Conservation (phyloP, 2,797 vertebrate genomes). For the Ptychobarbus kaznakovi region DNA sequence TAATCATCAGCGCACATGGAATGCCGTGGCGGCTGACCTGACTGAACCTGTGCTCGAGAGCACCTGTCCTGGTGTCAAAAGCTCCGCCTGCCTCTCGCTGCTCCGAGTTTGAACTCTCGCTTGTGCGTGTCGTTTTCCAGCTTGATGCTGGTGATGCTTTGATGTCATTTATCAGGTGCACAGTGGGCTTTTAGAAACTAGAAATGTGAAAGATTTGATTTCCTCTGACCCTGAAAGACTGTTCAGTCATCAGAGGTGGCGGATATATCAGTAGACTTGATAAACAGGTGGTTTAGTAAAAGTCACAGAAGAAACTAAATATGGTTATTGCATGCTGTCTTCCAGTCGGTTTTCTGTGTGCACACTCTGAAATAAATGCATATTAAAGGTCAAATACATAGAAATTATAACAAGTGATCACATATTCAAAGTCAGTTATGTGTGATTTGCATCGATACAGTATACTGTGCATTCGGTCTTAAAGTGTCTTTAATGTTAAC, state of each 20-base stretch:
- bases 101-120: constrained; percentile 32
- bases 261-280: constrained; percentile 22
- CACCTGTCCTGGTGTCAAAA: constrained; percentile 34
- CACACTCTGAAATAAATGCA: neutral
- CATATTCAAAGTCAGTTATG: neutral
- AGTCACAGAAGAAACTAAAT: neutral
- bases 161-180: constrained; percentile 9
- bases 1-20: constrained; percentile 47
- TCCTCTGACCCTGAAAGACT: constrained; percentile 13
- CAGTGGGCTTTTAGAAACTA: constrained; percentile 8
- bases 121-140: constrained; percentile 39
- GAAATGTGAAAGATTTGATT: constrained; percentile 33
- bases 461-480: neutral
- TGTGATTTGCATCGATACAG: neutral
- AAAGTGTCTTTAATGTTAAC: neutral
- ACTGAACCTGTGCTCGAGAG: constrained; percentile 21
- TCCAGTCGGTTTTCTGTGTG: neutral
- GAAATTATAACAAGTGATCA: neutral
- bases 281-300: neutral
- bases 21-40: constrained; percentile 35
- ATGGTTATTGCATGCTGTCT: neutral
- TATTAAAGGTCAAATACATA: neutral
- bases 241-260: constrained; percentile 44
- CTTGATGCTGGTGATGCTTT: constrained; percentile 24
- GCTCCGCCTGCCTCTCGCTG: constrained; percentile 17